Conservation (phyloP, 2,113 vertebrate species). For the Dicentrarchus labrax region DNA sequence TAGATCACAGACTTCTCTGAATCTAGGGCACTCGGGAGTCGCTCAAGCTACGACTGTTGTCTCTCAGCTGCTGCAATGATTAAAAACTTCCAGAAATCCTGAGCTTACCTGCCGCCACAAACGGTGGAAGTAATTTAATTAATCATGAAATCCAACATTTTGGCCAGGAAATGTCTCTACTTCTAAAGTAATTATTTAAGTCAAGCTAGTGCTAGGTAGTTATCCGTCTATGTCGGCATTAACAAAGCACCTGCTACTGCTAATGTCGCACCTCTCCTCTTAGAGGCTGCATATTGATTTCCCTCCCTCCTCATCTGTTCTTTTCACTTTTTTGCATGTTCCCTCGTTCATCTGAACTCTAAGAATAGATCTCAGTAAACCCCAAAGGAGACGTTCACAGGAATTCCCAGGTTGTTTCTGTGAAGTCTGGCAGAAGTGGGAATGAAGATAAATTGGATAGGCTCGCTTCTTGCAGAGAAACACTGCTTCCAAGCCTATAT, state of each 20-base stretch:
- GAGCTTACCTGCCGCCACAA: background rate
- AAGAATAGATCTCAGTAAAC: conserved; percentile 46
- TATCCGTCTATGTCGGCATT: conserved; percentile 54
- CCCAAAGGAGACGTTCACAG: conserved; percentile 44
- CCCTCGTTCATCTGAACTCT: conserved; percentile 44
- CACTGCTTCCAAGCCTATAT: background rate
- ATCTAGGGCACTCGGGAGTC: conserved; percentile 32
- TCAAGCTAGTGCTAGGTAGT: background rate
- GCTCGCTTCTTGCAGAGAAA: conserved; percentile 11
- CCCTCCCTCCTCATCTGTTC: conserved; percentile 38
- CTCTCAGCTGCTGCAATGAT: background rate
- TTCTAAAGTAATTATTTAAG: background rate
- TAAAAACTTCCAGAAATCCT: background rate
- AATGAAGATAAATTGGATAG: conserved; percentile 53
- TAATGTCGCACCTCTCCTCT: conserved; percentile 18
- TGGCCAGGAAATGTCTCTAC: background rate
- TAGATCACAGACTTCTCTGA: conserved; percentile 35
- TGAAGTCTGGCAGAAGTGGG: conserved; percentile 39
- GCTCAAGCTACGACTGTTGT: conserved; percentile 1
- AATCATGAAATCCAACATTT: conserved; percentile 21
- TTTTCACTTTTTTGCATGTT: conserved; percentile 23
- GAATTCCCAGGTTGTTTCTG: conserved; percentile 46
- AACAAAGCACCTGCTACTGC: conserved; percentile 34
- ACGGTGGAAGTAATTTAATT: conserved; percentile 19
- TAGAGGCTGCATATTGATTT: conserved; percentile 58